These are phyloP conservation scores for Ornithoptera alexandrae DNA, from an alignment of 2,888 invertebrate genomes.

Conservation along the genomic window DNA sequence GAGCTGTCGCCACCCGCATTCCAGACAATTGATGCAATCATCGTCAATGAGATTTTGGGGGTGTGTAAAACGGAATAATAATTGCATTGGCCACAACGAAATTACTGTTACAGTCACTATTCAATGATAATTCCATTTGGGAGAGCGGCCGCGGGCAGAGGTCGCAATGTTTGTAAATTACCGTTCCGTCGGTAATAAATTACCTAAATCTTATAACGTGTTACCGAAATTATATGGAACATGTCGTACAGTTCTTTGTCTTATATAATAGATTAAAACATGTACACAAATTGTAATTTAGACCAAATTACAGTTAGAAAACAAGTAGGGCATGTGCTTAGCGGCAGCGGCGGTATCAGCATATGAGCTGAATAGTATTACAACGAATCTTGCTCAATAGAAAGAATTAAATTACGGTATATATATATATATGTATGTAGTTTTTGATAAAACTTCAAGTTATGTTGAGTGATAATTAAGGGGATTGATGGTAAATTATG, in stretches of 20 bases:
- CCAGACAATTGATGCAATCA: slow-evolving; percentile 78
- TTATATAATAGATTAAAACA: neutral
- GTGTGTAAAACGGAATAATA: slow-evolving; percentile 68
- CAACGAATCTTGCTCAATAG: no score
- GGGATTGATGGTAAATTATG: no score
- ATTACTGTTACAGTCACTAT: slow-evolving; percentile 73
- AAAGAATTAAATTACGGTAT: no score
- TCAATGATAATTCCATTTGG: slow-evolving; percentile 69
- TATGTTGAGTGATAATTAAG: no score
- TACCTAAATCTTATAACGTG: slow-evolving; percentile 25
- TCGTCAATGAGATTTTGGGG: slow-evolving; percentile 76
- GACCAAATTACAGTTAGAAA: no score
- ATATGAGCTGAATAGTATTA: no score
- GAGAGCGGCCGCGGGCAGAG: slow-evolving; percentile 59
- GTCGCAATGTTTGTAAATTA: slow-evolving; percentile 43
- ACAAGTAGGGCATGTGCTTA: no score
- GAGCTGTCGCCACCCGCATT: slow-evolving; percentile 76
- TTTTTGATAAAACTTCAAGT: no score
- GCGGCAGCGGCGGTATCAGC: no score
- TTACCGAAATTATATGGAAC: slow-evolving; percentile 17
- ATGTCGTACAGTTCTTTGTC: slow-evolving; percentile 5
- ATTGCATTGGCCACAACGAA: slow-evolving; percentile 76
- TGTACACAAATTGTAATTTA: no score
- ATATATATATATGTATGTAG: no score
- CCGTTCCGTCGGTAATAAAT: slow-evolving; percentile 29